These are phyloP conservation scores for Pseudorectes ferrugineus DNA, from an alignment of 2,113 vertebrate genomes.

Conservation along the genomic window DNA sequence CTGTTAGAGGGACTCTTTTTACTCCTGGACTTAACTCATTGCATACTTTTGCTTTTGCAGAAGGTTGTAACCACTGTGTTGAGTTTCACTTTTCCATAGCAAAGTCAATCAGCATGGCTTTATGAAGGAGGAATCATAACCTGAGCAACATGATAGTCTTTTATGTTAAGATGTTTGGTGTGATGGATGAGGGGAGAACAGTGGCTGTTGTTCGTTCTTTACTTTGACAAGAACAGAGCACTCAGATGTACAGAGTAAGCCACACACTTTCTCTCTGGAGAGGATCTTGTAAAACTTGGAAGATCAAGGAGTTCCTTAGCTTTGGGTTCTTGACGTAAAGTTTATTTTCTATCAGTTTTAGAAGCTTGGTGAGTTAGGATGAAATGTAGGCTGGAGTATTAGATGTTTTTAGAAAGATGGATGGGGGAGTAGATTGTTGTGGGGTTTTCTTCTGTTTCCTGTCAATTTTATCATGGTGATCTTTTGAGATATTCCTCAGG, in stretches of 20 bases:
- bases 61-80: neutral
- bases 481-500: neutral
- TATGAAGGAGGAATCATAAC: neutral
- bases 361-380: neutral
- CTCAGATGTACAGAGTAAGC: neutral
- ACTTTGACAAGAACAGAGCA: neutral
- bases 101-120: neutral
- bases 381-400: neutral
- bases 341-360: neutral
- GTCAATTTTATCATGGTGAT: neutral
- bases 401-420: neutral
- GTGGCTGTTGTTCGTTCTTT: neutral
- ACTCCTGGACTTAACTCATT: neutral
- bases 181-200: neutral
- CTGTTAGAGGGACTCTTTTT: neutral
- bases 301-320: neutral
- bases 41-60: neutral
- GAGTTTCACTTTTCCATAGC: neutral
- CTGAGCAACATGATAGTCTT: neutral
- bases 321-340: neutral
- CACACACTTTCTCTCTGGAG: neutral
- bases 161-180: neutral
- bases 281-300: neutral
- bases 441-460: neutral
- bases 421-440: neutral